A percentile compares a stretch with the other conserved stretches of the same genome.
phyloP scores from a whole-genome alignment of 2,888 invertebrate species.

The Helicoverpa assulta region DNA sequence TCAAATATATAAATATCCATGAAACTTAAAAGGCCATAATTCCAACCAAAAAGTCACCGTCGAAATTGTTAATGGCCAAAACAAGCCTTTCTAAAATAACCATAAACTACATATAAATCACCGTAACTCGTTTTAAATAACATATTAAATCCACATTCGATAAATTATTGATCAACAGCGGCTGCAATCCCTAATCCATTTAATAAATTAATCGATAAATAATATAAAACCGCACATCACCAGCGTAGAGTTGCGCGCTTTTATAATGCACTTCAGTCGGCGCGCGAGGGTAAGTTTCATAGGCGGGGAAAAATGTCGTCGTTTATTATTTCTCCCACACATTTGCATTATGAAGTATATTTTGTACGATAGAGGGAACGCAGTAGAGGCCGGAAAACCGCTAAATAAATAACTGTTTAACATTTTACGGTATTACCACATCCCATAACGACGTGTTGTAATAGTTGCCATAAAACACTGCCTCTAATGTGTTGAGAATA shows the following conservation, averaged over 20 bases:
- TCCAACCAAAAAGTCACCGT: conserved; percentile 12
- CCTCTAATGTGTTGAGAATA: conserved; percentile 52
- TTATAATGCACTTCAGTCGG: conserved; percentile 73
- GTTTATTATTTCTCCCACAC: conserved; percentile 73
- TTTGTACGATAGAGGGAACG: conserved; percentile 45
- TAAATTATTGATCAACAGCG: conserved; percentile 29
- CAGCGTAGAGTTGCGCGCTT: conserved; percentile 31
- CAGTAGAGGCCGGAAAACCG: conserved; percentile 75
- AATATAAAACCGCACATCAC: conserved; percentile 45
- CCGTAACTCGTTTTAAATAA: conserved; percentile 51
- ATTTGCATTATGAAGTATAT: conserved; percentile 54
- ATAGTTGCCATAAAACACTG: conserved; percentile 69
- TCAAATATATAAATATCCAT: conserved; percentile 1
- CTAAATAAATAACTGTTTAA: conserved; percentile 81
- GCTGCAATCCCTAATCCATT: conserved; percentile 17
- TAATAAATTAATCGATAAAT: conserved; percentile 47
- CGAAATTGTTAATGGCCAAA: conserved; percentile 33
- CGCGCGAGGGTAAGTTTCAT: conserved; percentile 61
- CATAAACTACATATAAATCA: conserved; percentile 53
- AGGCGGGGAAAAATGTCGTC: conserved; percentile 67
- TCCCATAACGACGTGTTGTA: conserved; percentile 80
- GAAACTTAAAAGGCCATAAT: conserved; percentile 24
- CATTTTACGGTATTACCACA: conserved; percentile 80
- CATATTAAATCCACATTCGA: conserved; percentile 43
- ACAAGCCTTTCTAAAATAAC: conserved; percentile 40